A percentile compares a stretch with the other conserved stretches of the same genome.
phyloP scores from a whole-genome alignment of 1,140 invertebrate species.

The Sarcophaga peregrina region DNA sequence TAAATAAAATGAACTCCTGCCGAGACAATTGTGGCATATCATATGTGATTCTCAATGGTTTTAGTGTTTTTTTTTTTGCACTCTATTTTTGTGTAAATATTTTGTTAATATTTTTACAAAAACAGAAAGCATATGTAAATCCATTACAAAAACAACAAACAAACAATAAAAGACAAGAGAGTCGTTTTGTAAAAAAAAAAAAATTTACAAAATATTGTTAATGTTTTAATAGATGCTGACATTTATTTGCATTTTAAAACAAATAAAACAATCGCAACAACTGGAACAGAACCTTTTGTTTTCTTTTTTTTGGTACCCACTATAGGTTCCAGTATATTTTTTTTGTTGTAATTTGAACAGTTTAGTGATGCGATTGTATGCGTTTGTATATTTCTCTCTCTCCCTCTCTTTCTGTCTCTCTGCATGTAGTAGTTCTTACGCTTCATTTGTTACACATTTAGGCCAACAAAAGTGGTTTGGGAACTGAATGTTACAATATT shows the following conservation, averaged over 20 bases:
- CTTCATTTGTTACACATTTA: background rate
- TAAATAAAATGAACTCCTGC: background rate
- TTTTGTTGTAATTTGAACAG: no score
- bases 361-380: no score
- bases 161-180: background rate
- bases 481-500: background rate
- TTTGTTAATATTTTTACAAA: no score
- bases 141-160: background rate
- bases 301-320: no score
- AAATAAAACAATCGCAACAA: background rate
- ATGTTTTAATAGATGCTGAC: constrained; percentile 10
- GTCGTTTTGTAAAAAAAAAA: background rate
- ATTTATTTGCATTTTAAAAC: constrained; percentile 12
- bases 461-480: background rate
- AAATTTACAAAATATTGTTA: no score
- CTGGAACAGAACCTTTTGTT: no score
- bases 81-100: no score
- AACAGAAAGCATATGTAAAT: no score
- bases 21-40: background rate
- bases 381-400: no score
- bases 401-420: background rate
- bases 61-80: background rate
- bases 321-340: no score
- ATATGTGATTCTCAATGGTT: background rate
- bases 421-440: background rate